Percentiles rank a stretch among this genome's conserved stretches.
phyloP scores from a whole-genome alignment of 2,797 vertebrate species.

The Trematomus bernacchii region DNA sequence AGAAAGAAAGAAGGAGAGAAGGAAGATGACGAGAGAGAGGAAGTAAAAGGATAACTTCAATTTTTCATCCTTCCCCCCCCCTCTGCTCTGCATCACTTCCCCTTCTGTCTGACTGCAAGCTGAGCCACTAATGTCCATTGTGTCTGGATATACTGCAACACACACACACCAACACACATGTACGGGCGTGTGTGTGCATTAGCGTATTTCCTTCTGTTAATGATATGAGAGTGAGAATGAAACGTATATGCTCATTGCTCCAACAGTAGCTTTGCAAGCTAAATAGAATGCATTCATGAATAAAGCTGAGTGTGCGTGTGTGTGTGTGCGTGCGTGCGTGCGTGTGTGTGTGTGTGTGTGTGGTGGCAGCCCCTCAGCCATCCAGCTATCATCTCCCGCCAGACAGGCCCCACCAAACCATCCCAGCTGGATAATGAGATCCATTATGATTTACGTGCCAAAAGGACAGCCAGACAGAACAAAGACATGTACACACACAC shows the following conservation, averaged over 20 bases:
- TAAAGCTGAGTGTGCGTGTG: conserved; percentile 35
- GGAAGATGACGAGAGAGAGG: conserved; percentile 32
- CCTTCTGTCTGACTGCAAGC: conserved; percentile 80
- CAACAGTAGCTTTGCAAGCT: conserved; percentile 43
- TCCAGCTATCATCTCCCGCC: conserved; percentile 80
- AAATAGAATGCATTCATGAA: conserved; percentile 49
- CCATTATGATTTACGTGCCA: conserved; percentile 83
- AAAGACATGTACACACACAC: conserved; percentile 66
- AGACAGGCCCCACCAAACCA: conserved; percentile 79
- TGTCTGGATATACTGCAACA: conserved; percentile 79
- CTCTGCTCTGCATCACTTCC: conserved; percentile 72
- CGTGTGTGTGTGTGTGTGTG: conserved; percentile 29
- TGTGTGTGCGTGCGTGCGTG: conserved; percentile 42
- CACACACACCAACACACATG: background rate
- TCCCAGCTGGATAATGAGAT: conserved; percentile 84
- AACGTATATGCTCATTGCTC: conserved; percentile 32
- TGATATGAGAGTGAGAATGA: conserved; percentile 41
- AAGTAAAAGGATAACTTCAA: conserved; percentile 60
- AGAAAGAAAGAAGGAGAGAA: background rate
- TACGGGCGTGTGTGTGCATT: conserved; percentile 1
- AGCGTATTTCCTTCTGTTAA: conserved; percentile 26
- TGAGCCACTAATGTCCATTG: conserved; percentile 86
- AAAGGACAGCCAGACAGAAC: conserved; percentile 76
- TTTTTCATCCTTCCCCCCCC: conserved; percentile 74
- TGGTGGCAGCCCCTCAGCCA: conserved; percentile 72